phyloP scores from a whole-genome alignment of 2,888 invertebrate genomes.

The Monoplex corrugatus region DNA sequence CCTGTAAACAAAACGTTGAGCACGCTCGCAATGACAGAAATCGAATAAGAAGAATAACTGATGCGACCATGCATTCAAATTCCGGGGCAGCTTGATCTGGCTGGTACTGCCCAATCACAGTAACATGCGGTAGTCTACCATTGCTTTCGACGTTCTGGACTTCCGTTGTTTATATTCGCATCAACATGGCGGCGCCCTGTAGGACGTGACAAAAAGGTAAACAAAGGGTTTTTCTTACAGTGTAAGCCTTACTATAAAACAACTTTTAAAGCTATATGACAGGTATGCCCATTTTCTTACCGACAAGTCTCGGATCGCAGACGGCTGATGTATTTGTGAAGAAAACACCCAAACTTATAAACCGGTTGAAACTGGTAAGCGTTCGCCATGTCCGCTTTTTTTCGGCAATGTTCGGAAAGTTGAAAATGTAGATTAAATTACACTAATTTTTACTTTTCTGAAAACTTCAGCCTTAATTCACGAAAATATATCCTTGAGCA shows the following conservation, averaged over 20 bases:
- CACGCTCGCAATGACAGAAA: too few relatives aligned
- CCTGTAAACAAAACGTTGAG: too few relatives aligned
- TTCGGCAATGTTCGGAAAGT: slow-evolving; percentile 71
- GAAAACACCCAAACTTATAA: slow-evolving; percentile 72
- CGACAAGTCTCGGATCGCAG: slow-evolving; percentile 45
- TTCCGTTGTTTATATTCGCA: slow-evolving; percentile 71
- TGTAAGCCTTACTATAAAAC: background rate
- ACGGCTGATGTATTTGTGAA: slow-evolving; percentile 57
- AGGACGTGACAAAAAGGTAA: slow-evolving; percentile 46
- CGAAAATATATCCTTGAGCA: background rate
- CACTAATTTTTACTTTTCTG: background rate
- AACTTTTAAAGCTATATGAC: slow-evolving; percentile 14
- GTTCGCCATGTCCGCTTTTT: slow-evolving; percentile 72
- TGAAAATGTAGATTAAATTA: slow-evolving; percentile 1
- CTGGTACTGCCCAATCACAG: slow-evolving; percentile 32
- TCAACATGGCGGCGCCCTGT: slow-evolving; percentile 78
- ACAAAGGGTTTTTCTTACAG: slow-evolving; percentile 12
- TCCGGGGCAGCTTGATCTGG: slow-evolving; percentile 30
- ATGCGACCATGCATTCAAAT: background rate
- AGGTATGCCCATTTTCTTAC: slow-evolving; percentile 42
- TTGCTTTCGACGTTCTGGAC: slow-evolving; percentile 48
- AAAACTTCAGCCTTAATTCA: slow-evolving; percentile 18
- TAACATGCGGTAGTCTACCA: slow-evolving; percentile 40
- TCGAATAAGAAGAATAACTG: too few relatives aligned
- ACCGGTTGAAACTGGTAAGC: slow-evolving; percentile 81